Evolutionary conservation across 37 sponge, comb jelly and placozoan species (phyloP).

Genomic region (Haliclona indistincta): DNA sequence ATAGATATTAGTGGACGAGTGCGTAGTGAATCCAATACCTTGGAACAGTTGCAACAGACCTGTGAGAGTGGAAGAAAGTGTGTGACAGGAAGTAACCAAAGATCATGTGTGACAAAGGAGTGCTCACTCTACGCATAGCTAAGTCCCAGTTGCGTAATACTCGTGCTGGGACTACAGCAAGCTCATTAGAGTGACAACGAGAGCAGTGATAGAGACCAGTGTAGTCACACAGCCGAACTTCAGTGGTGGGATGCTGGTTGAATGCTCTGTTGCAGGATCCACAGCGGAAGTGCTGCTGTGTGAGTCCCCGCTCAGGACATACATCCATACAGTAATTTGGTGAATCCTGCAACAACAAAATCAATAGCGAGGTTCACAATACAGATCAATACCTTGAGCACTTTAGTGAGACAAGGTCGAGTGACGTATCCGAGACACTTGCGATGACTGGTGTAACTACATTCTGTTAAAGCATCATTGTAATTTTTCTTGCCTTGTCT

Average conservation of each 20-base stretch:
- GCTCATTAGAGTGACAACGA: slow-evolving; percentile 81
- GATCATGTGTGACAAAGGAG: background rate
- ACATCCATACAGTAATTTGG: slow-evolving; percentile 60
- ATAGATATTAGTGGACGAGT: slow-evolving; percentile 38
- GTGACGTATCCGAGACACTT: slow-evolving; percentile 10
- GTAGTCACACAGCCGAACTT: slow-evolving; percentile 89
- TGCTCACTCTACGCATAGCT: slow-evolving; percentile 43
- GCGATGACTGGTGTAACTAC: slow-evolving; percentile 10
- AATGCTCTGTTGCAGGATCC: slow-evolving; percentile 70
- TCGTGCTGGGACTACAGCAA: slow-evolving; percentile 82
- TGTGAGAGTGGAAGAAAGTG: slow-evolving; percentile 7
- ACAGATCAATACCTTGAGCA: slow-evolving; percentile 1
- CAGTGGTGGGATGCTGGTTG: slow-evolving; percentile 24
- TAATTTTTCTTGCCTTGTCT: too few relatives aligned
- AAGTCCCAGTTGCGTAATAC: slow-evolving; percentile 99
- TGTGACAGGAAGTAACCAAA: background rate
- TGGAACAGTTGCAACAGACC: slow-evolving; percentile 59
- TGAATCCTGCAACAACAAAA: background rate
- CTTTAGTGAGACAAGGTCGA: slow-evolving; percentile 20
- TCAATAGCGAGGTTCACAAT: background rate
- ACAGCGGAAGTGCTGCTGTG: slow-evolving; percentile 90
- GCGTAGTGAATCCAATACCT: slow-evolving; percentile 28
- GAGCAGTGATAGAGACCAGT: slow-evolving; percentile 86
- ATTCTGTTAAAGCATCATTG: slow-evolving; percentile 1
- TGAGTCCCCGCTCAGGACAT: slow-evolving; percentile 84